Base-by-base conservation (phyloP, 2,113 vertebrate species). In the Rhynchomys soricoides region DNA sequence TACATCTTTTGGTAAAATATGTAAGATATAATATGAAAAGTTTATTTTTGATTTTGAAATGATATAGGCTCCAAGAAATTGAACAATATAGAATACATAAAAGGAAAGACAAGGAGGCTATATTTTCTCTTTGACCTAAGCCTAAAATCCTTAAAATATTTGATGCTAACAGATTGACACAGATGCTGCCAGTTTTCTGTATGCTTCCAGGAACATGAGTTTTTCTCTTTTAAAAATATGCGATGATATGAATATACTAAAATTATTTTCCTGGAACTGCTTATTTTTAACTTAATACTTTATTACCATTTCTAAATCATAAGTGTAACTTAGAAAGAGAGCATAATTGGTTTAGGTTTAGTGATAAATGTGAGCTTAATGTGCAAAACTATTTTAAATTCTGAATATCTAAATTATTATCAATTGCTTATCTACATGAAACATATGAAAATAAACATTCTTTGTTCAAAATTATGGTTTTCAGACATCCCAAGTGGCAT, bases 251-350 rank as follows among this genome's bases (percentile, higher is more conserved):
- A 74, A 62, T 64, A 71, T 48, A 57, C 50, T 83, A 86, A 91
- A 93, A 68, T 79, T 73, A 70, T 74, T 62, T 79, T 64, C 50
- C 55, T 74, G 19, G 16, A 89, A 31, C n/a, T 81, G 10, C 29
- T 86, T 73, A 83, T 93, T 59, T 90, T 90, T n/a, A 66, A 19
- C 16, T 37, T 89, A 48, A 64, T 50, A 37, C 31, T 91, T 52
- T 73, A 81, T 73, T 86, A 7, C 21, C 50, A 73, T 91, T 86
- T 78, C 59, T 40, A 93, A 64, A 81, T 59, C n/a, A 85, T 59
- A 31, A 86, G 12, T 87, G 4, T 52, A 73, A 91, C n/a, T 90
- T 87, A 86, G 22, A 19, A 88, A 88, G 90, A 96, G 43, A 96
- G 37, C 24, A 48, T 75, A 75, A 87, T 52, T 81, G 17, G 16